A percentile compares a stretch with the other conserved stretches of the same genome.
Conservation (phyloP, 1,140 invertebrate species). For the Bombyx mori region ASM3026992v2 NC_085116.1:8608501-8609000, state of each 20-base stretch:
- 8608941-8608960: slow-evolving; percentile 69
- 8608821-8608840: slow-evolving; percentile 85
- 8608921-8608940: slow-evolving; percentile 85
- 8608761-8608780: slow-evolving; percentile 84
- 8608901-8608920: slow-evolving; percentile 81
- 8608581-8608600: slow-evolving; percentile 61
- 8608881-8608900: slow-evolving; percentile 83
- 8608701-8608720: slow-evolving; percentile 74
- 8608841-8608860: slow-evolving; percentile 83
- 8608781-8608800: slow-evolving; percentile 83
- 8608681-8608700: slow-evolving; percentile 85
- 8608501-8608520: slow-evolving; percentile 50
- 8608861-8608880: slow-evolving; percentile 88
- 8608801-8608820: slow-evolving; percentile 83
- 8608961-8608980: slow-evolving; percentile 31
- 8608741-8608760: slow-evolving; percentile 81
- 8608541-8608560: slow-evolving; percentile 53
- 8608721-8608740: slow-evolving; percentile 80
- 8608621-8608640: slow-evolving; percentile 47
- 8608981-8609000: background rate
- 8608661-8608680: slow-evolving; percentile 78
- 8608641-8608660: slow-evolving; percentile 61
- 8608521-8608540: slow-evolving; percentile 43
- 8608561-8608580: slow-evolving; percentile 70
- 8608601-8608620: slow-evolving; percentile 53